phyloP scores from a whole-genome alignment of 2,797 vertebrate genomes.

The Sebastiscus albofasciatus region DNA sequence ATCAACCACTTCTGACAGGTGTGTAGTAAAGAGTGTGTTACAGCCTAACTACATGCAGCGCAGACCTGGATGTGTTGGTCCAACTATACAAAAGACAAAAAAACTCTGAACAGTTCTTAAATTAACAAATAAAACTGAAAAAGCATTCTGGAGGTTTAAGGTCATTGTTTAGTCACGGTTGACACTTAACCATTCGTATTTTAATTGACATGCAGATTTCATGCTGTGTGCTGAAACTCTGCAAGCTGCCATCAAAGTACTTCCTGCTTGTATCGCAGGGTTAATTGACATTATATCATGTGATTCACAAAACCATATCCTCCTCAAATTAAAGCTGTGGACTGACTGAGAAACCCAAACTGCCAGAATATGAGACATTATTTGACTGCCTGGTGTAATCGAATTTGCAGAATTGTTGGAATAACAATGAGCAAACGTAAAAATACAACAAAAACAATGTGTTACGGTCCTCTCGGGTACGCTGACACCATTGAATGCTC shows the following conservation, averaged over 20 bases:
- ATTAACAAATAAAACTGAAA: neutral
- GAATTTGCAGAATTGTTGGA: neutral
- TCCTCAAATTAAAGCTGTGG: neutral
- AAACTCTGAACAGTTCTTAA: neutral
- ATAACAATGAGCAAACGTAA: neutral
- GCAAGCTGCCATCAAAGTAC: neutral
- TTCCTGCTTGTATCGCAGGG: neutral
- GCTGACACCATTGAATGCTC: neutral
- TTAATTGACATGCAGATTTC: neutral
- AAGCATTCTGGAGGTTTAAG: neutral
- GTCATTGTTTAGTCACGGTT: neutral
- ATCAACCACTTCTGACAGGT: conserved; percentile 14
- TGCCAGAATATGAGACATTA: neutral
- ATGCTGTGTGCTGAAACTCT: neutral
- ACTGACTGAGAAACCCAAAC: neutral
- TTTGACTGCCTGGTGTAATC: neutral
- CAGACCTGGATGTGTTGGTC: neutral
- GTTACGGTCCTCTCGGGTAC: neutral
- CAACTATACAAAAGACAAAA: neutral
- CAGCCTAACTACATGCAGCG: neutral
- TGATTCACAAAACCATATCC: neutral
- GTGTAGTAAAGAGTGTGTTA: neutral
- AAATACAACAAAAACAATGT: neutral
- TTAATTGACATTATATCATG: neutral
- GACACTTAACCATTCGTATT: neutral